Percentiles rank a stretch among this genome's conserved stretches.
Evolutionary conservation across 2,113 vertebrate species (phyloP).

Genomic region (Pollimyrus isidori): DNA sequence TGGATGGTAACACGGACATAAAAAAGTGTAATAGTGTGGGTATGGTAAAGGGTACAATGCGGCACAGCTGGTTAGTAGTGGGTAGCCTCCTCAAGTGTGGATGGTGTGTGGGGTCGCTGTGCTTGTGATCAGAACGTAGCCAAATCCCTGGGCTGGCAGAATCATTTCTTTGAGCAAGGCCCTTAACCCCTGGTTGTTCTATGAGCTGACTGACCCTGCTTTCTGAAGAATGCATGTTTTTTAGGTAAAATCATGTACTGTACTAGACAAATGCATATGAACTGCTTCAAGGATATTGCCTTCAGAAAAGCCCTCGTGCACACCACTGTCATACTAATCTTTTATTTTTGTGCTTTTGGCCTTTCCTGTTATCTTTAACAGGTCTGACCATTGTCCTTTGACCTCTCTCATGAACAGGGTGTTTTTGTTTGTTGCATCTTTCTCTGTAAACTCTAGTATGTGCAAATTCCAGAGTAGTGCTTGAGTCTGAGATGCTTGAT

Average conservation of each 20-base stretch:
- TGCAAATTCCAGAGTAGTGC: background rate
- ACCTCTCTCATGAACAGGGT: background rate
- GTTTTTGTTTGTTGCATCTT: background rate
- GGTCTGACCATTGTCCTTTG: background rate
- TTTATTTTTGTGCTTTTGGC: background rate
- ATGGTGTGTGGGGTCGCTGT: background rate
- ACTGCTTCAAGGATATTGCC: background rate
- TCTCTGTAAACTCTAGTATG: background rate
- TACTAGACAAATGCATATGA: background rate
- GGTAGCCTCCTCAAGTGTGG: background rate
- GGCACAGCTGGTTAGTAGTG: background rate
- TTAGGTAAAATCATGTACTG: background rate
- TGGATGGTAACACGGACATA: too few relatives aligned
- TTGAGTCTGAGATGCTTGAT: background rate
- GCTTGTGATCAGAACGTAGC: background rate
- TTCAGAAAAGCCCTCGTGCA: background rate
- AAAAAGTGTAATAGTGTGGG: too few relatives aligned
- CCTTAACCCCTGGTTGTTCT: background rate
- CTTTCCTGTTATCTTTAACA: background rate
- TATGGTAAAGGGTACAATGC: background rate
- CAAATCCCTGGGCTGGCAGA: background rate
- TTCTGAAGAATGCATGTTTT: background rate
- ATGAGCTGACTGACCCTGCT: background rate
- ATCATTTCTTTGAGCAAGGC: background rate
- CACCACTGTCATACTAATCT: background rate